Evolutionary conservation across 2,888 invertebrate species (phyloP), one percentile per base, ranked within the genome.

Genomic region (Diarsia rubi): DNA sequence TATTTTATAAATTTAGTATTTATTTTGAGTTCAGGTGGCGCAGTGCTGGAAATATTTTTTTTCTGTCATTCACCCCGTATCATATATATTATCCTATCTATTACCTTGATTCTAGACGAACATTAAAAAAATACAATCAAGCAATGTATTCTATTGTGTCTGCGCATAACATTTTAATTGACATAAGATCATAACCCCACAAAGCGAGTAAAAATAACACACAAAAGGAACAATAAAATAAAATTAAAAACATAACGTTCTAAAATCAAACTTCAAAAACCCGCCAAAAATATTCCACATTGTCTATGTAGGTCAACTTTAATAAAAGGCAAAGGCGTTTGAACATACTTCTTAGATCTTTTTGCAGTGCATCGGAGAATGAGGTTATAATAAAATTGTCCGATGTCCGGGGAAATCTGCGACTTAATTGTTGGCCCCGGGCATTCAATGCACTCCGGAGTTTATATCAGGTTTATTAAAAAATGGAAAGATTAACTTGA

Each of bases 331-430:
- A 70, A 85, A 77, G 68, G 68, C 83, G 69, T 70, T 73, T 72
- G 74, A 78, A 71, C 81, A 75, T 76, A 65, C 74, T 72, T 71
- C 85, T 69, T 83, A 70, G 76, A 79, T 76, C 63, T 78, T 76
- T 85, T 76, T 76, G 49, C 52, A 54, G 57, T 76, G 80, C 76
- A 79, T 73, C 27, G 59, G 27, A 59, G 44, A 82, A 82, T 60
- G 87, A 79, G 73, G 31, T 78, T 82, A 79, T 86, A 84, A 86
- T 86, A 88, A 75, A 88, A 79, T 79, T 80, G 66, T 73, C 62
- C 63, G 73, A 75, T 79, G 79, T 73, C 86, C 69, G 59, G 88
- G 88, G 88, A 88, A 88, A 86, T 86, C 84, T 84, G 79, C 76
- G 63, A 79, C 72, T 86, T 84, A 87, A 88, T 88, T 82, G 88